Base-by-base conservation (phyloP, 2,888 invertebrate species). In the Xylophagus ater region DNA sequence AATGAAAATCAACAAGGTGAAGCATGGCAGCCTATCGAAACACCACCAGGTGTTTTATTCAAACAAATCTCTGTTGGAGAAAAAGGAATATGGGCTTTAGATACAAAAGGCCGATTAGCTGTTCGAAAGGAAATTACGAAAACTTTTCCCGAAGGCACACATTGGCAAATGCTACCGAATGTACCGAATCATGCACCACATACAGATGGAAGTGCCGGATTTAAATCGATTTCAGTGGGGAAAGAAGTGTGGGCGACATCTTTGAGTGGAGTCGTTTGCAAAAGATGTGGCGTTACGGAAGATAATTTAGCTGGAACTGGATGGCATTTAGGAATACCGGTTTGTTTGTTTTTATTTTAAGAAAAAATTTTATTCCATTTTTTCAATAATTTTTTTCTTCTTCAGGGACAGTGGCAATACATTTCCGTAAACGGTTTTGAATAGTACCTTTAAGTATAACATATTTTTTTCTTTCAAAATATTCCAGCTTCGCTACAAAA, bases 11-110 rank as follows among this genome's bases (percentile, higher is more conserved):
- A 80, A 2, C 66, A 72, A 49, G 78, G 83, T 23, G 68, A 70
- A 9, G 73, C 74, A 40, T 90, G 90, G 90, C 78, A 81, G 53
- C 72, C 79, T 44, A 79, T 92, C 40, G 88, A 89, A 57, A 69
- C 78, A 4, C 74, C 78, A 1, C 73, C 80, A 0, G 66, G 70
- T 23, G 70, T 72, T 9, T 74, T 77, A 38, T 72, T 87, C 32
- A 84, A 81, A 56, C 74, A 79, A 51, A 73, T 90, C 19, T 80
- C 85, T 1, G 76, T 81, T 12, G 85, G 84, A 3, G 65, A 68
- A 18, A 67, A 71, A 17, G 74, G 80, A 1, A 81, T 90, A 6
- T 90, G 90, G 88, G 85, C 80, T 0, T 60, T 90, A 19, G 84
- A 89, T 50, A 71, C 73, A 15, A 73, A 72, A 47, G 82, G 83